Percentiles rank a stretch among this genome's conserved stretches.
Evolutionary conservation across 2,888 invertebrate species (phyloP).

Genomic region (Oscheius sp.): DNA sequence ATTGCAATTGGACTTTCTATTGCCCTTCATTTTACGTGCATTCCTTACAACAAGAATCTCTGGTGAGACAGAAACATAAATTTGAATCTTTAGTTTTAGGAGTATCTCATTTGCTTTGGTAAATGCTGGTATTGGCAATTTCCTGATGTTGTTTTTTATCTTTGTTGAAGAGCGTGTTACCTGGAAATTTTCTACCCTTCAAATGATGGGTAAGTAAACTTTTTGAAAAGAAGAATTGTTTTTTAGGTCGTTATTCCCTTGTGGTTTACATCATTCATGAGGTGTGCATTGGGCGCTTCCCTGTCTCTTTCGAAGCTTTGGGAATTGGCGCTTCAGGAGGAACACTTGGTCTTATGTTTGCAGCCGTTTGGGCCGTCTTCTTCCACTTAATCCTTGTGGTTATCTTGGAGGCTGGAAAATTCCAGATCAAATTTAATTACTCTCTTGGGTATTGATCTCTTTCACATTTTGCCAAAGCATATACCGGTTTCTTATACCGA

Average conservation of each 20-base stretch:
- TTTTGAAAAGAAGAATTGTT: not conserved
- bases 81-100: not conserved
- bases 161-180: not conserved
- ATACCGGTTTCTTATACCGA: not conserved
- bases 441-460: not conserved
- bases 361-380: not conserved
- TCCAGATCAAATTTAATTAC: not conserved
- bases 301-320: conserved; percentile 1
- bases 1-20: not conserved
- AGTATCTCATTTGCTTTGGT: not conserved
- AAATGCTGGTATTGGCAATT: not conserved
- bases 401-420: not conserved
- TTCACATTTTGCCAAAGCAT: not conserved
- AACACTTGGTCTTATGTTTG: not conserved
- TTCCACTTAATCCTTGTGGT: not conserved
- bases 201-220: not conserved
- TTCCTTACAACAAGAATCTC: conserved; percentile 4
- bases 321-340: too few species aligned
- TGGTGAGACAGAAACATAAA: conserved; percentile 2
- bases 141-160: not conserved
- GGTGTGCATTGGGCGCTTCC: not conserved
- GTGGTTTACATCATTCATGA: conserved; percentile 7
- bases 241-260: conserved; percentile 8
- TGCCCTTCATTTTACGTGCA: not conserved
- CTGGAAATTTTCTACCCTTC: not conserved